Evolutionary conservation across 2,113 vertebrate species (phyloP).

Genomic region (Amblyornis subalaris): DNA sequence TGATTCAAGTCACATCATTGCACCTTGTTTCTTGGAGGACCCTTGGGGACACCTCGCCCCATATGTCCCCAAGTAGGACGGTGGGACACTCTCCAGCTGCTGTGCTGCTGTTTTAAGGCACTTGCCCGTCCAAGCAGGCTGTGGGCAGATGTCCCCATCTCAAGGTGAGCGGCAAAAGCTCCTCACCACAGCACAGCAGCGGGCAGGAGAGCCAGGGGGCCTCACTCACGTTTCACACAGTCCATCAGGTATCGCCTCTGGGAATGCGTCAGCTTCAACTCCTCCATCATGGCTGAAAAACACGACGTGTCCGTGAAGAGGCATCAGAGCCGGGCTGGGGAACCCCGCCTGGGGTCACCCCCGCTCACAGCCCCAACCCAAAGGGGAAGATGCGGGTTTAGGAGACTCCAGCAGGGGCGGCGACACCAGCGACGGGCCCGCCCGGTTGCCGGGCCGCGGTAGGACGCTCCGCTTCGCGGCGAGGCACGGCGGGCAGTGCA

Average conservation of each 20-base stretch:
- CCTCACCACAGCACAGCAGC: not conserved
- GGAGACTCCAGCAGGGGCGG: no score
- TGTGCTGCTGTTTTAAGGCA: not conserved
- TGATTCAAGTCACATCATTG: not conserved
- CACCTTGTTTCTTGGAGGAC: not conserved
- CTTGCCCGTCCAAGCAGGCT: not conserved
- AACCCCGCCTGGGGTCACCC: not conserved
- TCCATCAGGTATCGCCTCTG: conserved; percentile 78
- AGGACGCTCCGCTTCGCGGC: not conserved
- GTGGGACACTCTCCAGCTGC: not conserved
- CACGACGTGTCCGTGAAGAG: not conserved
- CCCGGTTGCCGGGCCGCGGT: not conserved
- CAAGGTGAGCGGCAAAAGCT: not conserved
- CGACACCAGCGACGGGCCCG: not conserved
- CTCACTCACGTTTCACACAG: conserved; percentile 73
- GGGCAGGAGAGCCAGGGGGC: no score
- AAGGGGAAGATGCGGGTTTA: not conserved
- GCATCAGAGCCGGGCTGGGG: not conserved
- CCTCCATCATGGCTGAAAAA: conserved; percentile 87
- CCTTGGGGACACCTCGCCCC: rapidly evolving
- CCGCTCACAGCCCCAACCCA: not conserved
- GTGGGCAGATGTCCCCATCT: rapidly evolving
- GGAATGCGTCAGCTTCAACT: conserved; percentile 75
- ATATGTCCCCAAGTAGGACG: rapidly evolving
- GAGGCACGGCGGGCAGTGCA: no score